Evolutionary conservation across 2,797 vertebrate species (phyloP).

Genomic region (Otolemur crassicaudatus): DNA sequence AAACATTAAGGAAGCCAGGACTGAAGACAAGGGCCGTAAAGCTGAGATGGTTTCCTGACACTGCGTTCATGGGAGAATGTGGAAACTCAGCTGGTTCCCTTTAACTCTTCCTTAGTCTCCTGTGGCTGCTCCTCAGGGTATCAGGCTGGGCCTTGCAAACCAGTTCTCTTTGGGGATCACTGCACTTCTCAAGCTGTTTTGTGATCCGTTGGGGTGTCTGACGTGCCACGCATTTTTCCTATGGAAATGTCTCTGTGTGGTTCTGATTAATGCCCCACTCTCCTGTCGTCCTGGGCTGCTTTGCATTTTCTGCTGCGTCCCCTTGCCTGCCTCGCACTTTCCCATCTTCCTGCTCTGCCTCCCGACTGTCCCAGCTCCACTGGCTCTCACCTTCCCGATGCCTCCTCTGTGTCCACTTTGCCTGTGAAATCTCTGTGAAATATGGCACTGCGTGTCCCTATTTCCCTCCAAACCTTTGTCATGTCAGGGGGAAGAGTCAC

Average conservation of each 20-base stretch:
- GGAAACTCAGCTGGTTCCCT: conserved; percentile 53
- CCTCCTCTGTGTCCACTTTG: not conserved
- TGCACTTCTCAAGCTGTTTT: conserved; percentile 43
- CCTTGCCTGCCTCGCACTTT: not conserved
- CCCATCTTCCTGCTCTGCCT: not conserved
- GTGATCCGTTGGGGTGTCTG: not conserved
- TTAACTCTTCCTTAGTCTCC: conserved; percentile 48
- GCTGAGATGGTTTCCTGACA: conserved; percentile 59
- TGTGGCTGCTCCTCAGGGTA: conserved; percentile 29
- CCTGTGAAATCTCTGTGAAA: not conserved
- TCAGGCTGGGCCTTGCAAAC: not conserved
- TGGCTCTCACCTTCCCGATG: not conserved
- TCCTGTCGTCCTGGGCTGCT: conserved; percentile 24
- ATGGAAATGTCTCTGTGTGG: conserved; percentile 66
- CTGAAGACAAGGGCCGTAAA: conserved; percentile 63
- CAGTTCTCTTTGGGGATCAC: conserved; percentile 33
- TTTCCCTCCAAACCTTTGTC: not conserved
- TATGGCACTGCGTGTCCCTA: not conserved
- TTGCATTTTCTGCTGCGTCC: conserved; percentile 41
- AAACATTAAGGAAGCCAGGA: conserved; percentile 59
- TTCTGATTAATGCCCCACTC: conserved; percentile 59
- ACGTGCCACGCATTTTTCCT: conserved; percentile 68
- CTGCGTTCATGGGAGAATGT: conserved; percentile 45
- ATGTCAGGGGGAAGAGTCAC: not conserved
- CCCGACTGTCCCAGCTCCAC: not conserved